Conservation (phyloP, 2,113 vertebrate species). For the Periophthalmodon schlosseri region DNA sequence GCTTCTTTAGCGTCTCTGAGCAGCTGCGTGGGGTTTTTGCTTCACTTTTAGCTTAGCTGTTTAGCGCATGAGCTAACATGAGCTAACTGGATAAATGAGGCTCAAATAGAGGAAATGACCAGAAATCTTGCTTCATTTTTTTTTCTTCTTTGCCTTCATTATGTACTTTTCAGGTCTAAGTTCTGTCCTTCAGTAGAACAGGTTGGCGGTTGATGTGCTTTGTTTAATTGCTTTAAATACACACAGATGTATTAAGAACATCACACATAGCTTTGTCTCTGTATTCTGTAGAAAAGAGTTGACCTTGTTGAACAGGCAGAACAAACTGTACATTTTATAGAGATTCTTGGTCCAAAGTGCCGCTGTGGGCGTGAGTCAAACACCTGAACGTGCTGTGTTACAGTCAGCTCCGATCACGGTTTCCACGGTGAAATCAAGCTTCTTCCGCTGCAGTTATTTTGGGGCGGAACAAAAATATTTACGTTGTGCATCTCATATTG, state of each 20-base stretch:
- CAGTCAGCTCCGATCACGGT: slow-evolving; percentile 22
- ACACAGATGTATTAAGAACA: not conserved
- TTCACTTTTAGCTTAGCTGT: no score
- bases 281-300: slow-evolving; percentile 15
- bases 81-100: no score
- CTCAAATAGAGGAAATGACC: no score
- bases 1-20: no score
- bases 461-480: not conserved
- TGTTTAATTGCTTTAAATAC: not conserved
- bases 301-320: slow-evolving; percentile 29
- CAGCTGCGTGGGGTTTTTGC: no score
- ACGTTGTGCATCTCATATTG: slow-evolving; percentile 8
- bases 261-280: slow-evolving; percentile 29
- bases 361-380: slow-evolving; percentile 34
- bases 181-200: no score
- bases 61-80: no score
- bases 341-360: slow-evolving; percentile 36
- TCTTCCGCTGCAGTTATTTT: slow-evolving; percentile 19
- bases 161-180: no score
- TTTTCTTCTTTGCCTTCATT: no score
- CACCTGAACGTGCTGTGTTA: slow-evolving; percentile 11
- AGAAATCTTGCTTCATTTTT: no score
- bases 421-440: slow-evolving; percentile 11
- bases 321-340: slow-evolving; percentile 18
- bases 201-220: no score